Evolutionary conservation across 1,140 invertebrate genomes (phyloP), one percentile per base, ranked within the genome.

Genomic region (Brachionus angularis): DNA sequence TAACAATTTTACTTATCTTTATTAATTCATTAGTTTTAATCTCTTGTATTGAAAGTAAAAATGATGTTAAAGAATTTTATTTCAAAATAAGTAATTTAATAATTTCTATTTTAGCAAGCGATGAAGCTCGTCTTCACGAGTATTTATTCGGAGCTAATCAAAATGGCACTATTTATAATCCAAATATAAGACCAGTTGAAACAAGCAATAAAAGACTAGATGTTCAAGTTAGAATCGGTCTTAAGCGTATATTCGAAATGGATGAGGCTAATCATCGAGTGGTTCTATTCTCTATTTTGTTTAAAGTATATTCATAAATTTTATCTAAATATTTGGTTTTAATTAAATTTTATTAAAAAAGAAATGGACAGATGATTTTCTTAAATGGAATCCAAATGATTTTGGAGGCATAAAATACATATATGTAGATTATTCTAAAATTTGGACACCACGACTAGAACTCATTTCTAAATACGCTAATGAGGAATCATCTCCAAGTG

Each of bases 371-470:
- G 62, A 67, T 50, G 23, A 42, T 14, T 50, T 67, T 29, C 29
- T 67, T 10, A 67, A 7, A 12, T 67, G 62, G 62, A 18, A 67
- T 10, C 62, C 62, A 23, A 46, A 46, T 47, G 25, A 67, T 10
- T 67, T 33, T 50, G 62, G 47, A 8, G 62, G 42, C 10, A 46
- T 67, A 14, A 27, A 67, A 25, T 67, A 47, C 27, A 67, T 25
- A 4, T 67, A 67, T 50, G 62, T 47, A 34, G 62, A 46, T 34
- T 67, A 67, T 12, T 67, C 62, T n/a, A 67, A 67, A 67, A 67
- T 67, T 18, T 67, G 62, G 62, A 67, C 62, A 8, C 62, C 62
- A 21, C 42, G 33, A 21, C 16, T 67, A 5, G 18, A 50, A 46
- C 61, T 44, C 12, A 12, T 64, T 3, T 39, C 61, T 10, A 31